Evolutionary conservation across 2,797 vertebrate species (phyloP).

Genomic region (Pitangus sulphuratus): DNA sequence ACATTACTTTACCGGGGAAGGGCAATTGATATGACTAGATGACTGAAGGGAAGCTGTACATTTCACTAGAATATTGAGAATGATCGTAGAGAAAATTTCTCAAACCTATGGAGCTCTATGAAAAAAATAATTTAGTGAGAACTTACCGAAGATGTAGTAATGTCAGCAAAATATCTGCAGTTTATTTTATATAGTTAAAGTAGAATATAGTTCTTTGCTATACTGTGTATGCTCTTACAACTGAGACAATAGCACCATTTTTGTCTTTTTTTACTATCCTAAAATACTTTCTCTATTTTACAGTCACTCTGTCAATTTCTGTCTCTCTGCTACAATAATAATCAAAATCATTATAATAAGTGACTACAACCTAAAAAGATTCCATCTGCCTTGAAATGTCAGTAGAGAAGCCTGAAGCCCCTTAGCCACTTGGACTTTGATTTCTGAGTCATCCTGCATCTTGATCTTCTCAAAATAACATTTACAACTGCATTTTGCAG

Average conservation of each 20-base stretch:
- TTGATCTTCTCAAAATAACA: neutral
- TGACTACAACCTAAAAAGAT: neutral
- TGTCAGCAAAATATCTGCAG: neutral
- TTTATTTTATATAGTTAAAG: neutral
- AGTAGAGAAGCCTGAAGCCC: neutral
- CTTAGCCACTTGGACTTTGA: neutral
- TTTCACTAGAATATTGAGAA: neutral
- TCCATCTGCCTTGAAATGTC: neutral
- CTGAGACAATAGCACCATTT: neutral
- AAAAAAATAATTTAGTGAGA: neutral
- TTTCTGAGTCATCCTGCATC: neutral
- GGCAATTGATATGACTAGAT: neutral
- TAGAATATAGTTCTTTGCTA: neutral
- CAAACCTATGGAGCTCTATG: neutral
- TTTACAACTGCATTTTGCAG: neutral
- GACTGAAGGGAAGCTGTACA: neutral
- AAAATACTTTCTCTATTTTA: neutral
- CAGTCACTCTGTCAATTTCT: neutral
- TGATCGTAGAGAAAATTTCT: neutral
- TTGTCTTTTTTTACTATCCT: neutral
- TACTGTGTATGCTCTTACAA: neutral
- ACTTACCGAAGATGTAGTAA: neutral
- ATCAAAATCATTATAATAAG: neutral
- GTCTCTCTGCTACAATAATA: neutral
- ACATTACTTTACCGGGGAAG: neutral